Evolutionary conservation across 2,888 invertebrate species (phyloP).

Genomic region (Norana najaformis): DNA sequence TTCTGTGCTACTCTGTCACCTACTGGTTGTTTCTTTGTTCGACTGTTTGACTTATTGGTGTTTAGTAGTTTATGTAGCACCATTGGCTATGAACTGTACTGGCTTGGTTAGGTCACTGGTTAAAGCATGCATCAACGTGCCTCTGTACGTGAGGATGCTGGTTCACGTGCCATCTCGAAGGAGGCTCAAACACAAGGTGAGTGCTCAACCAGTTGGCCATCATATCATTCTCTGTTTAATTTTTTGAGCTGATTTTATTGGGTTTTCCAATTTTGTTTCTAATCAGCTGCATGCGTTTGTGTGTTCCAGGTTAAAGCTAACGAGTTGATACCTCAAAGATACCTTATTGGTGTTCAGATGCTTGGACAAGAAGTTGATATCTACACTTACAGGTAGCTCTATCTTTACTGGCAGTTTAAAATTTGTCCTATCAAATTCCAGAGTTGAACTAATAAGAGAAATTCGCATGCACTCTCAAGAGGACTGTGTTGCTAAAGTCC

Average conservation of each 20-base stretch:
- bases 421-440: not conserved
- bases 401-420: not conserved
- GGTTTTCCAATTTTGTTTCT: no score
- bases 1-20: not conserved
- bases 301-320: not conserved
- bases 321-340: not conserved
- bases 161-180: no score
- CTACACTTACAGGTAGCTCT: constrained; percentile 21
- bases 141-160: no score
- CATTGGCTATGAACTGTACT: no score
- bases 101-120: no score
- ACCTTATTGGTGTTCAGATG: not conserved
- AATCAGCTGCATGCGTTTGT: not conserved
- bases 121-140: no score
- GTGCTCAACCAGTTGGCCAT: not conserved
- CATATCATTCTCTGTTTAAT: not conserved
- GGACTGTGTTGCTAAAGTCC: not conserved
- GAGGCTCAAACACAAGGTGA: no score
- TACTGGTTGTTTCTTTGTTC: no score
- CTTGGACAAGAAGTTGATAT: not conserved
- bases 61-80: no score
- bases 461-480: no score
- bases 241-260: not conserved
- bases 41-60: no score
- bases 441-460: not conserved